Conservation (phyloP, 2,888 invertebrate genomes). For the Horisme vitalbata region DNA sequence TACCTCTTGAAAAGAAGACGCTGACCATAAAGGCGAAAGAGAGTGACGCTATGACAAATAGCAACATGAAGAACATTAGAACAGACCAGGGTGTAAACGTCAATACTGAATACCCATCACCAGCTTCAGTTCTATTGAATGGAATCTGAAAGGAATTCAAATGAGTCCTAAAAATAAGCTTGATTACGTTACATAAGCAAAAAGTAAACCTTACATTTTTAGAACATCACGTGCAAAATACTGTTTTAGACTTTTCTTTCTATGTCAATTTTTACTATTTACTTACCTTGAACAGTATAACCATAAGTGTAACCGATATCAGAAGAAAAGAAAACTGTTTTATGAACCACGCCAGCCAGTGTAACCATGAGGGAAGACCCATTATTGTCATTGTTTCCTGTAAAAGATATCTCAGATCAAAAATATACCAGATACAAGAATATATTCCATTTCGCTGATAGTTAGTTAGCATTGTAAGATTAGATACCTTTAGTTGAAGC, state of each 20-base stretch:
- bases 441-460: no score
- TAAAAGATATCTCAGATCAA: conserved; percentile 17
- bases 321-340: conserved; percentile 88
- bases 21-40: conserved; percentile 91
- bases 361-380: conserved; percentile 92
- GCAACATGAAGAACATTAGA: conserved; percentile 87
- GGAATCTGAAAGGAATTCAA: conserved; percentile 62
- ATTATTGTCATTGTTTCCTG: conserved; percentile 97
- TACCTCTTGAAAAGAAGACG: conserved; percentile 91
- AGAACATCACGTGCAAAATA: no score
- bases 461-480: not conserved
- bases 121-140: conserved; percentile 70
- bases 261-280: no score
- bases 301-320: conserved; percentile 85
- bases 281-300: conserved; percentile 84
- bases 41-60: conserved; percentile 88
- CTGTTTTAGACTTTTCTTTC: no score
- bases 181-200: no score
- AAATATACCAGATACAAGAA: no score
- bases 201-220: no score
- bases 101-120: conserved; percentile 83
- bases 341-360: conserved; percentile 94
- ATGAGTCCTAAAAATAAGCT: not conserved
- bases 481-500: conserved; percentile 86
- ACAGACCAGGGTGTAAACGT: conserved; percentile 86